Evolutionary conservation across 2,888 invertebrate genomes (phyloP).

Genomic region (Drosophila monieri): DNA sequence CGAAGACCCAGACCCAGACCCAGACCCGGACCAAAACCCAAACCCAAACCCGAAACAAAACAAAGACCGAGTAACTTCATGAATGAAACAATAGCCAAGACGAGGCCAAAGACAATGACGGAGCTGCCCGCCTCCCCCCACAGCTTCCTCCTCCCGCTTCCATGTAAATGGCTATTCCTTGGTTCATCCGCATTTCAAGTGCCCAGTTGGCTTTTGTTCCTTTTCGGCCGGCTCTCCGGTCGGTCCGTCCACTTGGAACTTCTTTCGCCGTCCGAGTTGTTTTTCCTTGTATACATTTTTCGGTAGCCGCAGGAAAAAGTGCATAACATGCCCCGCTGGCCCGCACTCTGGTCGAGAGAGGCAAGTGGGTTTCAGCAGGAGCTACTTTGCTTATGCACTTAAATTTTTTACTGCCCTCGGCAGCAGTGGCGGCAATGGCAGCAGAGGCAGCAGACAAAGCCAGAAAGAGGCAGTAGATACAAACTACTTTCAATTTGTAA

Average conservation of each 20-base stretch:
- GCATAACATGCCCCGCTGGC: conserved; percentile 59
- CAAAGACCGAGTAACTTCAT: conserved; percentile 58
- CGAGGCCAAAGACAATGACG: conserved; percentile 38
- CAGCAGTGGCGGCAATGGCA: conserved; percentile 32
- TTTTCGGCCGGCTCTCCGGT: conserved; percentile 24
- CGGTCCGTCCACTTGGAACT: conserved; percentile 67
- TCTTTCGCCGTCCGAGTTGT: conserved; percentile 22
- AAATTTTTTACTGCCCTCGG: conserved; percentile 63
- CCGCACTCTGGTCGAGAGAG: not conserved
- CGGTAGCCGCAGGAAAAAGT: conserved; percentile 77
- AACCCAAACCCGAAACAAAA: conserved; percentile 47
- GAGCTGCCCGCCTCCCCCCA: conserved; percentile 3
- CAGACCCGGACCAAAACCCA: conserved; percentile 47
- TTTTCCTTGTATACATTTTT: conserved; percentile 52
- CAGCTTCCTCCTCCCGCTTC: not conserved
- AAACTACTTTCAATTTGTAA: conserved; percentile 80
- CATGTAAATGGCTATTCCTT: conserved; percentile 11
- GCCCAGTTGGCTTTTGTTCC: conserved; percentile 65
- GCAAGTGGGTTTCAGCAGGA: conserved; percentile 29
- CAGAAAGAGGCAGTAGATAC: conserved; percentile 55
- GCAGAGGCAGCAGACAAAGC: conserved; percentile 1
- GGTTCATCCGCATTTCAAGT: conserved; percentile 58
- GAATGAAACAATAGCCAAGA: conserved; percentile 73
- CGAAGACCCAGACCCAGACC: conserved; percentile 34
- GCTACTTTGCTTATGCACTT: conserved; percentile 77